Conservation (phyloP, 2,888 invertebrate genomes). For the Ganaspis brasiliensis region DNA sequence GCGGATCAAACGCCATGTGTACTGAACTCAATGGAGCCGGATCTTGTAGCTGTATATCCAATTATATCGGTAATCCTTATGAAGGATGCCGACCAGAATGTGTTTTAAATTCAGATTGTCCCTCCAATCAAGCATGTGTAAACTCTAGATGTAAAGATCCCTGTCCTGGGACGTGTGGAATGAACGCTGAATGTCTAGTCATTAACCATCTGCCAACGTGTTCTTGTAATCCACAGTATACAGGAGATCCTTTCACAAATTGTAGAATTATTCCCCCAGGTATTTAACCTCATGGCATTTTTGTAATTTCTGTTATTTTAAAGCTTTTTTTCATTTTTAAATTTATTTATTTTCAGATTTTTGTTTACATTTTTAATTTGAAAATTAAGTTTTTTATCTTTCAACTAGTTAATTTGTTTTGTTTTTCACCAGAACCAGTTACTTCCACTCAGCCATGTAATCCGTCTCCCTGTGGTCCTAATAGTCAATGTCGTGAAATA, state of each 20-base stretch:
- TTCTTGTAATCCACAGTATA: conserved; percentile 83
- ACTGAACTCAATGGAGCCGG: conserved; percentile 81
- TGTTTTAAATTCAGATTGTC: conserved; percentile 86
- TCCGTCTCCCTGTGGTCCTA: conserved; percentile 91
- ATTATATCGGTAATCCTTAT: conserved; percentile 86
- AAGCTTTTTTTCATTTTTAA: neutral
- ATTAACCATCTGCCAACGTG: conserved; percentile 86
- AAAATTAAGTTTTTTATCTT: too few species aligned
- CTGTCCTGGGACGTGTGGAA: conserved; percentile 89
- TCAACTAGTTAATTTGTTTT: neutral
- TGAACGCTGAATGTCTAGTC: conserved; percentile 85
- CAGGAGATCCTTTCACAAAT: conserved; percentile 84
- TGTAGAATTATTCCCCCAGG: conserved; percentile 72
- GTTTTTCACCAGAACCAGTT: neutral
- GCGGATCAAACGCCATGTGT: conserved; percentile 85
- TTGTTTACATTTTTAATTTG: too few species aligned
- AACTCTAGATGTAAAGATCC: conserved; percentile 87
- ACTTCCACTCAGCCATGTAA: conserved; percentile 87
- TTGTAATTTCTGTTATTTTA: too few species aligned
- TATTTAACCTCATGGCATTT: neutral
- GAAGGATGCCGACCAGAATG: conserved; percentile 89
- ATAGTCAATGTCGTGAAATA: conserved; percentile 89
- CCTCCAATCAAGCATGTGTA: conserved; percentile 88
- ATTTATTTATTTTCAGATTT: neutral
- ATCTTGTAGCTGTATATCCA: conserved; percentile 83